Base-by-base conservation (phyloP, 1,140 invertebrate genomes). In the Drosophila paulistorum region DNA sequence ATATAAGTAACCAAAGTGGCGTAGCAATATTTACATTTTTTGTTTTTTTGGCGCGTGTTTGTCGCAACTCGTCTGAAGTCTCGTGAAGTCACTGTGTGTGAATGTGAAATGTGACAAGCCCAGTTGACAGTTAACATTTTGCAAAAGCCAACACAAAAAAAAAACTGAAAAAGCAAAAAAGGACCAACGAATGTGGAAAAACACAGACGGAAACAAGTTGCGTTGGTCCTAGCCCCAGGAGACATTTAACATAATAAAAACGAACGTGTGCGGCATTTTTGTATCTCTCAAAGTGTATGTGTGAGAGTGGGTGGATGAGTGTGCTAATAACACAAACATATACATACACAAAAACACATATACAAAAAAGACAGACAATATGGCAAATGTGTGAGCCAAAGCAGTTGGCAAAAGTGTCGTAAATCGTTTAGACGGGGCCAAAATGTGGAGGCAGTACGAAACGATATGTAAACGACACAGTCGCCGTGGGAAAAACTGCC, bases 201-300 rank as follows among this genome's bases (percentile, higher is more conserved):
- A 60, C 74, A 71, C 74, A 71, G 63, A 70, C 74, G 71, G 30
- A 71, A 70, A 67, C 51, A 80, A 82, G 67, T 79, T 75, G 68
- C 58, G 75, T 57, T 64, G 33, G 48, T 41, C 23, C 39, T 65
- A 71, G 78, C 79, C 79, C 84, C 83, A 83, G 83, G 84, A 87
- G 83, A 87, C 79, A 87, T 87, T 87, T 87, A 87, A 87, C 83
- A 87, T 87, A 87, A 87, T 87, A 87, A 87, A 87, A 87, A 77
- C 74, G 83, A 87, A 87, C 83, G 83, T 87, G 83, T 89, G 84
- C 77, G 84, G 84, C 83, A 86, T 87, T 89, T 77, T 75, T 71
- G 68, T 74, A 68, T 75, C 35, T 66, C 23, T 59, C 55, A 48
- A 33, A 42, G 33, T 58, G 61, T 70, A 65, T 76, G 73, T 65